phyloP scores from a whole-genome alignment of 2,113 vertebrate species.

The Meleagris gallopavo region DNA sequence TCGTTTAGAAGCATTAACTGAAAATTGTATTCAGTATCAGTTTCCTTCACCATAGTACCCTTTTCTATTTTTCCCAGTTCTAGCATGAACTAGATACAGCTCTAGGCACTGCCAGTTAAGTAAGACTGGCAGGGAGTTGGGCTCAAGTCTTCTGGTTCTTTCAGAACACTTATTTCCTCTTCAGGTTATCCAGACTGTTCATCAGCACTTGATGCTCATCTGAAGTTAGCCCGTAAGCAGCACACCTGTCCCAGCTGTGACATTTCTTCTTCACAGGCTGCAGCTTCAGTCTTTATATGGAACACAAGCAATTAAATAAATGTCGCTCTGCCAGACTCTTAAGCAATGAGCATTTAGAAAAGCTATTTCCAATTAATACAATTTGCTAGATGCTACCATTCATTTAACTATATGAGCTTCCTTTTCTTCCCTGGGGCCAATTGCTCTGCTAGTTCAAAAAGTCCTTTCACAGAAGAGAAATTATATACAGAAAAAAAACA shows the following conservation, averaged over 20 bases:
- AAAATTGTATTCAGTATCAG: background rate
- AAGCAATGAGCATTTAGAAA: background rate
- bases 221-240: conserved; percentile 7
- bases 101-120: background rate
- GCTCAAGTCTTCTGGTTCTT: background rate
- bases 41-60: background rate
- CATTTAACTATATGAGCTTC: background rate
- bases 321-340: background rate
- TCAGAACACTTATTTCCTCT: background rate
- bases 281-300: background rate
- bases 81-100: background rate
- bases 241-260: background rate
- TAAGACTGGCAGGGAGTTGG: background rate
- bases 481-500: background rate
- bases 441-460: background rate
- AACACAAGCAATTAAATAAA: conserved; percentile 21
- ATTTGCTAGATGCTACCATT: background rate
- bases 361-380: background rate
- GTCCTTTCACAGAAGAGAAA: background rate
- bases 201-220: background rate
- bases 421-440: background rate
- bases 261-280: conserved; percentile 24
- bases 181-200: background rate
- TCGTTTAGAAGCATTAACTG: background rate
- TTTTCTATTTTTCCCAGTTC: background rate